phyloP scores from a whole-genome alignment of 2,888 invertebrate genomes.

The Seira sanloemensis region DNA sequence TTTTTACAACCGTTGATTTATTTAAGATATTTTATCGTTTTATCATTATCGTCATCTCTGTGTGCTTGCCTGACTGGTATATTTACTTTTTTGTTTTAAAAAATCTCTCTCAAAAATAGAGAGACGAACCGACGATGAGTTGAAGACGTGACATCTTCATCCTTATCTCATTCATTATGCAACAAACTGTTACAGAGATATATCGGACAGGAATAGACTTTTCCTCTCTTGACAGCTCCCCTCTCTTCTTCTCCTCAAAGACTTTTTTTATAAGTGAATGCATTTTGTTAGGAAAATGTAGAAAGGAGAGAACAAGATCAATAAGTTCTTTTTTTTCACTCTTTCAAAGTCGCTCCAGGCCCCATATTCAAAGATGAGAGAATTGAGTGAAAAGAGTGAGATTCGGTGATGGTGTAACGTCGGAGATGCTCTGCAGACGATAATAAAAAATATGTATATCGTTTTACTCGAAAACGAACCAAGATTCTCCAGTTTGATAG shows the following conservation, averaged over 20 bases:
- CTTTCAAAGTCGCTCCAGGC: too few species aligned
- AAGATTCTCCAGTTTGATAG: constrained; percentile 51
- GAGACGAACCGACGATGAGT: neutral
- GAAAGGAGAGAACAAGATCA: neutral
- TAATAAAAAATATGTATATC: constrained; percentile 28
- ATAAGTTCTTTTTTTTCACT: neutral
- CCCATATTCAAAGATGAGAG: too few species aligned
- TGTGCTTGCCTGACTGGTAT: constrained; percentile 27
- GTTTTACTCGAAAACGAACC: neutral
- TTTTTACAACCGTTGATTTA: constrained; percentile 43
- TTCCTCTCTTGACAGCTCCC: neutral
- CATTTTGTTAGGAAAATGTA: too few species aligned
- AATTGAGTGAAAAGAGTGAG: neutral
- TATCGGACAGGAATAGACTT: neutral
- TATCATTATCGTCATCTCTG: constrained; percentile 24
- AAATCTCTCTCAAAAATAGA: neutral
- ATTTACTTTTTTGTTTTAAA: constrained; percentile 41
- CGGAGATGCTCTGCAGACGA: constrained; percentile 43
- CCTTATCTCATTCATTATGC: constrained; percentile 53
- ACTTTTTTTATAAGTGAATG: too few species aligned
- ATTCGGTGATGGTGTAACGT: constrained; percentile 3
- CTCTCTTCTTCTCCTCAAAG: too few species aligned
- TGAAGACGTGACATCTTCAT: constrained; percentile 53
- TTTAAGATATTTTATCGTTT: constrained; percentile 25
- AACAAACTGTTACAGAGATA: constrained; percentile 8